Base-by-base conservation (phyloP, 1,140 invertebrate species). In the Ooceraea biroi region DNA sequence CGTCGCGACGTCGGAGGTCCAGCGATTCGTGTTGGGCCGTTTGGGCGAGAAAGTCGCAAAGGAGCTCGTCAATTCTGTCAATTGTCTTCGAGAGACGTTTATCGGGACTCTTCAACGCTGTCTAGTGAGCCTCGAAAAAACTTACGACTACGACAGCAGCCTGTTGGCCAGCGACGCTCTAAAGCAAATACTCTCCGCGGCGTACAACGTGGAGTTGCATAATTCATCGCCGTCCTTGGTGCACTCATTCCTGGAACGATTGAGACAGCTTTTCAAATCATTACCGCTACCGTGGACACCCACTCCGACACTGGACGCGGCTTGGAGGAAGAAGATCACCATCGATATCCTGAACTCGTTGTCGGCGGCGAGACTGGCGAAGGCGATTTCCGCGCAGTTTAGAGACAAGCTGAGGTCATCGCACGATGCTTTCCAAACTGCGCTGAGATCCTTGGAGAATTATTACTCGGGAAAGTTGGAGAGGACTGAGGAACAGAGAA, bases 201-300 rank as follows among this genome's bases (percentile, higher is more conserved):
- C 98, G 4, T 97, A 98, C 83, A 96, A 97, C 83, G 96, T 98
- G n/a, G 97, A 98, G 92, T 95, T 98, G n/a, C 97, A 96, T 86
- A 96, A 97, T 41, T 96, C 96, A 58, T 97, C 97, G 48, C 97
- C 97, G 74, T 97, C 97, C 0, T 94, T 98, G 63, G 95, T 98
- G 19, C 94, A 96, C 77, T 95, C 96, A 0, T 95, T 98, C 71
- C 94, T 98, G 86, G 97, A 98, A 90, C 96, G 97, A 87, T 95
- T 98, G 88, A 95, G 97, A 83, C 96, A 97, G 85, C 94, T 98
- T 7, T 94, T 97, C 22, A 94, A 95, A 65, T 95, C 94, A 85
- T 94, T 95, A 85, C 94, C 94, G 3, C 86, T 97, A 78, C 96
- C 96, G 22, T 97, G 97, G 96, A 94, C 95, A 58, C 95, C 96